A percentile compares a stretch with the other conserved stretches of the same genome.
Evolutionary conservation across 2,888 invertebrate species (phyloP).

Genomic region (Baronia brevicornis): DNA sequence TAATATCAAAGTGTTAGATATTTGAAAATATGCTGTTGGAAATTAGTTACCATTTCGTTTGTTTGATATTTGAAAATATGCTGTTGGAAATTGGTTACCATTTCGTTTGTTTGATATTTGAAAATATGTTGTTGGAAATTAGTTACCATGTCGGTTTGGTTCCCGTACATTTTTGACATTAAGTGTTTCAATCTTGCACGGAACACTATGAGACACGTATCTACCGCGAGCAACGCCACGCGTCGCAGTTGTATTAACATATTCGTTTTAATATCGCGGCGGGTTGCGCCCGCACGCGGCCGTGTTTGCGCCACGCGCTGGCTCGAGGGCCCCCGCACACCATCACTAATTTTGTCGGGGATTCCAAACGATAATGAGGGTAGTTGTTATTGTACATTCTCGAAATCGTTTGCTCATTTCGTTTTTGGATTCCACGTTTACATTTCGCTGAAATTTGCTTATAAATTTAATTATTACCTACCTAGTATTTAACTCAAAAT

Average conservation of each 20-base stretch:
- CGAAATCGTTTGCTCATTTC: constrained; percentile 50
- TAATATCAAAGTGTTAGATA: too few relatives aligned
- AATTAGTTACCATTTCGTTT: too few relatives aligned
- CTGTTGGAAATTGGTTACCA: too few relatives aligned
- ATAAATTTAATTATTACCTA: background rate
- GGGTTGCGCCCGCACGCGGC: constrained; percentile 53
- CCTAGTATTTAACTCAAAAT: too few relatives aligned
- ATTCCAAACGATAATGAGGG: constrained; percentile 28
- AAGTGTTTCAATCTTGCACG: constrained; percentile 56
- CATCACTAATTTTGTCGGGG: constrained; percentile 35
- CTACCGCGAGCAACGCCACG: constrained; percentile 29
- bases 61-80: too few relatives aligned
- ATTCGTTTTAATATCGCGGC: constrained; percentile 56
- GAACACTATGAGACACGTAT: constrained; percentile 38
- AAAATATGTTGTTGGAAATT: too few relatives aligned
- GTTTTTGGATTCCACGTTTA: constrained; percentile 18
- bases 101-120: too few relatives aligned
- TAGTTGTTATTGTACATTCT: constrained; percentile 23
- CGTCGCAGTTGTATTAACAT: constrained; percentile 35
- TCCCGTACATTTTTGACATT: constrained; percentile 43
- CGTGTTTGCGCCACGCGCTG: constrained; percentile 45
- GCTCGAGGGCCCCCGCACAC: constrained; percentile 34
- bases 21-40: too few relatives aligned
- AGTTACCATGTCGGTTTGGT: too few relatives aligned
- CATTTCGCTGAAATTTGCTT: background rate